Conservation (phyloP, 2,113 vertebrate species). For the Martes martes region DNA sequence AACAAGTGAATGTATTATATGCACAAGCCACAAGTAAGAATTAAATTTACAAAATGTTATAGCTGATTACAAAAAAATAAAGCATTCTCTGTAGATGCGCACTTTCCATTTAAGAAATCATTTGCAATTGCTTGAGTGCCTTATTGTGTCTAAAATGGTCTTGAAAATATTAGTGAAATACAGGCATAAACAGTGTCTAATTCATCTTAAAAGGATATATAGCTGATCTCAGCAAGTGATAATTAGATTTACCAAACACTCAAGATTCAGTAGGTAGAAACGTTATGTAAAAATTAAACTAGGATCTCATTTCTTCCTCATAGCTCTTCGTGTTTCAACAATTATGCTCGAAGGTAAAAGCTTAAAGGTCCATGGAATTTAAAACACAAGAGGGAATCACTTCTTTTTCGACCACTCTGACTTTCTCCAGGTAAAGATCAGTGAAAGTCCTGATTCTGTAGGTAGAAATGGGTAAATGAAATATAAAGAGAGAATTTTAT, state of each 20-base stretch:
- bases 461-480: not conserved
- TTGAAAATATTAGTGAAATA: not conserved
- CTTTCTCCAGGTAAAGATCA: not conserved
- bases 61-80: not conserved
- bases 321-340: not conserved
- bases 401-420: not conserved
- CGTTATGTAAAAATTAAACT: not conserved
- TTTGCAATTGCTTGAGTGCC: not conserved
- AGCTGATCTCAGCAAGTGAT: not conserved
- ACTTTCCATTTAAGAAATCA: not conserved
- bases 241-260: not conserved
- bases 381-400: not conserved
- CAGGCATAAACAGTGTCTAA: not conserved
- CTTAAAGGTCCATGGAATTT: not conserved
- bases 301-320: not conserved
- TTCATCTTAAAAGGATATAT: not conserved
- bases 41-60: not conserved
- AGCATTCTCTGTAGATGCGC: not conserved
- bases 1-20: not conserved
- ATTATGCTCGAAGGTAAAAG: not conserved
- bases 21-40: not conserved
- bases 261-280: not conserved
- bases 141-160: not conserved
- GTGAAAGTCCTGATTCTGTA: not conserved
- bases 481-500: not conserved